Evolutionary conservation across 2,113 vertebrate species (phyloP).

Genomic region (Seriola quinqueradiata): DNA sequence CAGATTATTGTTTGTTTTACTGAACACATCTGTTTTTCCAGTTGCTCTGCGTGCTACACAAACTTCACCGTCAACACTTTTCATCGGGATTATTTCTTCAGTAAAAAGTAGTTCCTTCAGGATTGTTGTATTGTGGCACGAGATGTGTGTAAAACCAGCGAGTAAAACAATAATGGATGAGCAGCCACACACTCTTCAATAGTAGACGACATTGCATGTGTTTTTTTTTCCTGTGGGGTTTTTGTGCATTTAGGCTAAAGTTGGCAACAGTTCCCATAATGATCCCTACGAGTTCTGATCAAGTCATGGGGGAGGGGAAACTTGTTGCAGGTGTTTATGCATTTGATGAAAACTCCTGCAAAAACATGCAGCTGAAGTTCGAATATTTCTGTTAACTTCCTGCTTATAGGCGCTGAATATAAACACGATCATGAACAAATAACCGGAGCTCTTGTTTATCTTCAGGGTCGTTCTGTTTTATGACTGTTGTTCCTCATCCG

Average conservation of each 20-base stretch:
- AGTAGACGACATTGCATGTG: not conserved
- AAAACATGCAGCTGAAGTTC: not conserved
- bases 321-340: not conserved
- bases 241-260: not conserved
- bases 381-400: not conserved
- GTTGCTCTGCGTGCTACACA: too few relatives aligned
- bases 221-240: not conserved
- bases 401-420: not conserved
- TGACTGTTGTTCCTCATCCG: not conserved
- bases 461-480: too few relatives aligned
- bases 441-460: not conserved
- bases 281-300: not conserved
- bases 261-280: not conserved
- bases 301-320: not conserved
- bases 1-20: too few relatives aligned
- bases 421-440: not conserved
- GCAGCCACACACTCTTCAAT: constrained; percentile 8
- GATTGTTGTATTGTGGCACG: not conserved
- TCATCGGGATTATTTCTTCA: too few relatives aligned
- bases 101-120: not conserved
- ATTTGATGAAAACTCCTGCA: not conserved
- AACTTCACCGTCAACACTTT: too few relatives aligned
- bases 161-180: not conserved
- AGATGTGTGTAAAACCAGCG: too few relatives aligned
- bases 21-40: too few relatives aligned